These are phyloP conservation scores for Distichodus sexfasciatus DNA, from an alignment of 2,797 vertebrate species.

Conservation along the genomic window DNA sequence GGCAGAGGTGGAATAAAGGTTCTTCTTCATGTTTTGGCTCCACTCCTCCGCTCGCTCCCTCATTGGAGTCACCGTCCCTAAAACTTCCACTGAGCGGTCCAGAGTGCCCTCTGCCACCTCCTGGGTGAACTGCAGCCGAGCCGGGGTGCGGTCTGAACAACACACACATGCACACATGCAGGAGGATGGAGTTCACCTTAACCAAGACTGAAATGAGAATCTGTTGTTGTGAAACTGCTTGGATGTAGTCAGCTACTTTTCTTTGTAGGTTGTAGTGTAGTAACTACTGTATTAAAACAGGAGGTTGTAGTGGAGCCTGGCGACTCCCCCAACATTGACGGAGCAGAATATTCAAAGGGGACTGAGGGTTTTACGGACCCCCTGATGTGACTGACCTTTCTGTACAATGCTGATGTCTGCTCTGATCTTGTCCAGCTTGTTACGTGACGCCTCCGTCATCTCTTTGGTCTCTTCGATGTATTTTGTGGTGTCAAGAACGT, in stretches of 20 bases:
- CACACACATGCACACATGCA: constrained; percentile 3
- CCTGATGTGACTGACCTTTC: constrained; percentile 67
- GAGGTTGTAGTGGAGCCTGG: too few species aligned
- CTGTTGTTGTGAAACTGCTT: too few species aligned
- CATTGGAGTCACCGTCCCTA: constrained; percentile 77
- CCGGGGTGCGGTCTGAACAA: constrained; percentile 71
- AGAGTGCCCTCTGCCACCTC: constrained; percentile 73
- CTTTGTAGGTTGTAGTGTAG: too few species aligned
- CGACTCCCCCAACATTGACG: too few species aligned
- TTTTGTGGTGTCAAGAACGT: constrained; percentile 71
- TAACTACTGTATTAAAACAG: too few species aligned
- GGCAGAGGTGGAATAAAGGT: constrained; percentile 78
- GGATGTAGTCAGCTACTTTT: too few species aligned
- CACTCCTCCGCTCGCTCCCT: constrained; percentile 77
- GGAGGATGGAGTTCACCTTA: too few species aligned
- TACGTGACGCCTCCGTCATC: constrained; percentile 69
- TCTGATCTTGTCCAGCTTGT: constrained; percentile 70
- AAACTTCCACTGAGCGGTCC: constrained; percentile 75
- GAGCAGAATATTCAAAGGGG: too few species aligned
- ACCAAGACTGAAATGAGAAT: too few species aligned
- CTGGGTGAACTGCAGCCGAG: constrained; percentile 77
- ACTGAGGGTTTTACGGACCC: too few species aligned
- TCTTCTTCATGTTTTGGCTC: constrained; percentile 81
- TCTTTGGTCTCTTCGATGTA: constrained; percentile 80
- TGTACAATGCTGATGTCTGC: constrained; percentile 74